Evolutionary conservation across 2,888 invertebrate genomes (phyloP), one percentile per base, ranked within the genome.

Genomic region (Graphium colonna): DNA sequence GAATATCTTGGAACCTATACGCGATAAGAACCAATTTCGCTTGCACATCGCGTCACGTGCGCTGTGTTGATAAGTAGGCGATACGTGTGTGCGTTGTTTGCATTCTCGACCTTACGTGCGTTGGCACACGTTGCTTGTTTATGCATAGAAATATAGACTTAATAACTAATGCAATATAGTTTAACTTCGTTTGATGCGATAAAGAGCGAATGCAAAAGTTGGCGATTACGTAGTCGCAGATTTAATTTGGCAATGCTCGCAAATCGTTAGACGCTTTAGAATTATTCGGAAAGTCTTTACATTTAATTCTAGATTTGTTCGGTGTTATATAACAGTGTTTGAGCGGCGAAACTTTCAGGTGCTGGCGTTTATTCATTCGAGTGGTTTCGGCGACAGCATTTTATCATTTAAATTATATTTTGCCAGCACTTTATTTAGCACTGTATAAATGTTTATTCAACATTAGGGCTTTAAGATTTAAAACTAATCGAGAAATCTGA

Each of bases 51-150:
- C 71, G 68, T 75, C 79, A 78, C 79, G 76, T 73, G 71, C 70
- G 62, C 69, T 70, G 67, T 76, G 73, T 75, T 83, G 83, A 85
- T 82, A 84, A 80, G 83, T 80, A 70, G 77, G 64, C 57, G 62
- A 66, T 70, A 80, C 79, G 81, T 80, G 82, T 65, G 59, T 56
- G 55, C 65, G 65, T 61, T 72, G 77, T 79, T 77, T 79, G 77
- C 79, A 79, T 82, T 77, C 68, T 67, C 60, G 62, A 63, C 63
- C 62, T 68, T 60, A 57, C 56, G 40, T 13, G 17, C 51, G 58
- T 57, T 56, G 51, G 53, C 59, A 54, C 57, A 58, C 56, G n/a
- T 21, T 5, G 13, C 57, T 62, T 63, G 67, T 67, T 63, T 62
- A 60, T 16, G 33, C 31, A 60, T 56, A 50, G 49, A 58, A 55